Base-by-base conservation (phyloP, 1,140 invertebrate species). In the Drosophila kurseongensis region DNA sequence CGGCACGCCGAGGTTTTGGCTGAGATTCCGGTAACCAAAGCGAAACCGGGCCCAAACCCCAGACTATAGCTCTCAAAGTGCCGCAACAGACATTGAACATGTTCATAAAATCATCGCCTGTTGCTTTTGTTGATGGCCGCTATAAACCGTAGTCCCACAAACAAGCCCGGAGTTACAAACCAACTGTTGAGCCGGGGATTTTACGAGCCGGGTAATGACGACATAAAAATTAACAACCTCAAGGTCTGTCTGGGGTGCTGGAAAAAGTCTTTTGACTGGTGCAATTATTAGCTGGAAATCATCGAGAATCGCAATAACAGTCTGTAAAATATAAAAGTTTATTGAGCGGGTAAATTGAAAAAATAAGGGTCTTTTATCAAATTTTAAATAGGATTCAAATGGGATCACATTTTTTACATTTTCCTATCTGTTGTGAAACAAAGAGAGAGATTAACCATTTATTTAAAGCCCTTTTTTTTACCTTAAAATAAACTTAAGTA, bases 181-280 rank as follows among this genome's bases (percentile, higher is more conserved):
- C 88, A 91, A 89, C 84, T 91, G 88, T 91, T 91, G 88, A 89
- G 16, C 65, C 65, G 54, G 62, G 75, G 41, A 81, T 89, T 91
- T 91, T 91, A 91, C 88, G 89, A 91, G 77, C 78, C 89, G 75
- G 83, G 80, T 91, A 91, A 91, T 91, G 89, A 88, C 83, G 80
- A 84, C 89, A 91, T 91, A 90, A 91, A 91, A 91, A 91, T 91
- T 91, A 91, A 91, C 85, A 90, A 76, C 86, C 81, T 77, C 80
- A 74, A 77, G 79, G 72, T 32, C 55, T 67, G 63, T 13, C 27
- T 41, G 8, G 63, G 65, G 71, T 75, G 56, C 27, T 50, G 41
- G 29, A 47, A 42, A 51, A 47, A 69, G 71, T 57, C 59, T 50
- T 79, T 80, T 83, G 56, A 75, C 57, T 67, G 38, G 35, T 36